phyloP scores from a whole-genome alignment of 2,888 invertebrate species.

The Seira musarum region DNA sequence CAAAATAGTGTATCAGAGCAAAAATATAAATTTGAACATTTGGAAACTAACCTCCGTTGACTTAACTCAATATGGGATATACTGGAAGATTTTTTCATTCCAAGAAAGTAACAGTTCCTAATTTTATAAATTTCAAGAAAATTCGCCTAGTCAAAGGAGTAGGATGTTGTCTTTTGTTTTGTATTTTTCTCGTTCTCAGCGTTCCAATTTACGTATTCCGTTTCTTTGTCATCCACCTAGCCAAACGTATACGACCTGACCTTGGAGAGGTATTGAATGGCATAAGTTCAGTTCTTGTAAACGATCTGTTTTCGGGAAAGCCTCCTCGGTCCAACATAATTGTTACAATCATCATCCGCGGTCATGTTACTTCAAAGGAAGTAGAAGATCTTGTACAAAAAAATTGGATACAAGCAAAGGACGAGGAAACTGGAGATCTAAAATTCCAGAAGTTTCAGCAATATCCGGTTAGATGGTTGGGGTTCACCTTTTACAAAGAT shows the following conservation, averaged over 20 bases:
- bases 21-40: too few relatives aligned
- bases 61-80: too few relatives aligned
- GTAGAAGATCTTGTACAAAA: background rate
- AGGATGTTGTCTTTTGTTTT: slow-evolving; percentile 8
- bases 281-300: background rate
- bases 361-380: background rate
- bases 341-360: background rate
- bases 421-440: background rate
- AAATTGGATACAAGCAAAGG: slow-evolving; percentile 2
- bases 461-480: slow-evolving; percentile 21
- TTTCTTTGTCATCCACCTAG: background rate
- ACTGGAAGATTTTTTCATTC: too few relatives aligned
- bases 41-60: too few relatives aligned
- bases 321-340: background rate
- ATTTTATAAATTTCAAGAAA: too few relatives aligned
- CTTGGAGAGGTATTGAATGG: slow-evolving; percentile 33
- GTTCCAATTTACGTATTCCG: slow-evolving; percentile 25
- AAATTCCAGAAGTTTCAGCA: slow-evolving; percentile 27
- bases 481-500: slow-evolving; percentile 33
- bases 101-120: too few relatives aligned
- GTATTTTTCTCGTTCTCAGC: background rate
- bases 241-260: slow-evolving; percentile 28
- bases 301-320: background rate
- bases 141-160: too few relatives aligned
- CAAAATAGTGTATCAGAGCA: too few relatives aligned